Evolutionary conservation across 2,113 vertebrate genomes (phyloP).

Genomic region (Synchiropus splendidus): DNA sequence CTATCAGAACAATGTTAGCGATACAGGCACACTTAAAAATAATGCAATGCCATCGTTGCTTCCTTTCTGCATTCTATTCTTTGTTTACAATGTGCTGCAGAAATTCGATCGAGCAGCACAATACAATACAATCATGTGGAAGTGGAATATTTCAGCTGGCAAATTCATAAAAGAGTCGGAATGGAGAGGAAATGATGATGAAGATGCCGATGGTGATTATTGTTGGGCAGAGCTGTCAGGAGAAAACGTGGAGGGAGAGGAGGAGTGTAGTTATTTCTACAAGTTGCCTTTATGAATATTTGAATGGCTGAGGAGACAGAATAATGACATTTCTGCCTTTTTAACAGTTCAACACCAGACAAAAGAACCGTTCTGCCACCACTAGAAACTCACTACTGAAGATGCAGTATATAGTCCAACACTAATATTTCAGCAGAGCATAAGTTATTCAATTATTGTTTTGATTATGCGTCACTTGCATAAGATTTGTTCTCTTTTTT

Average conservation of each 20-base stretch:
- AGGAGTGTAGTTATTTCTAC: too few relatives aligned
- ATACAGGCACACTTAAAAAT: background rate
- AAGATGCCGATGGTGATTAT: background rate
- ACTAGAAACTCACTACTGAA: too few relatives aligned
- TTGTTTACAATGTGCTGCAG: background rate
- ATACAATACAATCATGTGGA: background rate
- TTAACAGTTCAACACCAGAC: too few relatives aligned
- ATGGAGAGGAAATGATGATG: background rate
- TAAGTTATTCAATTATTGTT: too few relatives aligned
- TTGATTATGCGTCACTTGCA: too few relatives aligned
- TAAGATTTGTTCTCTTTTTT: too few relatives aligned
- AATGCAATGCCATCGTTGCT: background rate
- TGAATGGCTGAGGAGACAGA: background rate
- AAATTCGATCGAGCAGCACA: slow-evolving; percentile 1
- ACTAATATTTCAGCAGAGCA: too few relatives aligned
- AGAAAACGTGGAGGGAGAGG: background rate
- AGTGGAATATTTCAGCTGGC: background rate
- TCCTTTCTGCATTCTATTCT: background rate
- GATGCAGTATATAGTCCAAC: too few relatives aligned
- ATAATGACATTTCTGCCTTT: too few relatives aligned
- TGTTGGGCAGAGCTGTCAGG: background rate
- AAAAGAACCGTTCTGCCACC: too few relatives aligned
- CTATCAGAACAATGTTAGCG: background rate
- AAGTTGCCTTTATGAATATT: too few relatives aligned
- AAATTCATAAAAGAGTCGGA: background rate